phyloP scores from a whole-genome alignment of 1,140 invertebrate genomes.

The Trissolcus basalis region DNA sequence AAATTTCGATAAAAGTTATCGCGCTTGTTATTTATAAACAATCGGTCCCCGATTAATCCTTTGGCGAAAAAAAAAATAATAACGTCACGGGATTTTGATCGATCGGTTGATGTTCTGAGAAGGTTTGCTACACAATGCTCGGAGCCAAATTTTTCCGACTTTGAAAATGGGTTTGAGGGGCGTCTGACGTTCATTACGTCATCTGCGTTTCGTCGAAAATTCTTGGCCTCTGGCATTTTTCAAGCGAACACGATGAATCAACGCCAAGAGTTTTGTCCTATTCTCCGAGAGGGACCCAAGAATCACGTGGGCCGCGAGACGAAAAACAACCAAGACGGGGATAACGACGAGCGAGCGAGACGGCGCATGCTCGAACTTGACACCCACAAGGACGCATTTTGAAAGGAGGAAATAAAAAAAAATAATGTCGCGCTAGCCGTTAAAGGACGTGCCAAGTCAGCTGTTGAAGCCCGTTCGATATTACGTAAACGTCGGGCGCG shows the following conservation, averaged over 20 bases:
- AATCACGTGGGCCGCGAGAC: slow-evolving; percentile 48
- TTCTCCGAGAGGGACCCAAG: slow-evolving; percentile 48
- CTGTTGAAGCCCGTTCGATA: slow-evolving; percentile 65
- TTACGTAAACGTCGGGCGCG: slow-evolving; percentile 48
- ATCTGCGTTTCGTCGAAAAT: slow-evolving; percentile 39
- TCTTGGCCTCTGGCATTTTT: slow-evolving; percentile 22
- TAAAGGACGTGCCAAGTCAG: slow-evolving; percentile 73
- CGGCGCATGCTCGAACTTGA: slow-evolving; percentile 71
- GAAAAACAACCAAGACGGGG: slow-evolving; percentile 9
- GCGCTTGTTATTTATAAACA: slow-evolving; percentile 36
- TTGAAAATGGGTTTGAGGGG: not conserved
- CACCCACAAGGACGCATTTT: slow-evolving; percentile 74
- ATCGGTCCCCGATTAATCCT: slow-evolving; percentile 7
- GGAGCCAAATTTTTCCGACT: slow-evolving; percentile 29
- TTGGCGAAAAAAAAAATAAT: no score
- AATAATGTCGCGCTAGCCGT: slow-evolving; percentile 64
- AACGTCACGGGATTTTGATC: slow-evolving; percentile 22
- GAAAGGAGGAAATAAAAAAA: slow-evolving; percentile 76
- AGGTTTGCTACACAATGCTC: slow-evolving; percentile 1
- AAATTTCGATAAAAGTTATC: slow-evolving; percentile 8
- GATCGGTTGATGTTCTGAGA: slow-evolving; percentile 29
- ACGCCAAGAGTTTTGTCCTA: slow-evolving; percentile 35
- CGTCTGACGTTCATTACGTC: slow-evolving; percentile 28
- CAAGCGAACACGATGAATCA: slow-evolving; percentile 43
- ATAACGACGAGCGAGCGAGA: slow-evolving; percentile 25